These are phyloP conservation scores for Diaprepes abbreviatus DNA, from an alignment of 2,888 invertebrate species.

Conservation along the genomic window DNA sequence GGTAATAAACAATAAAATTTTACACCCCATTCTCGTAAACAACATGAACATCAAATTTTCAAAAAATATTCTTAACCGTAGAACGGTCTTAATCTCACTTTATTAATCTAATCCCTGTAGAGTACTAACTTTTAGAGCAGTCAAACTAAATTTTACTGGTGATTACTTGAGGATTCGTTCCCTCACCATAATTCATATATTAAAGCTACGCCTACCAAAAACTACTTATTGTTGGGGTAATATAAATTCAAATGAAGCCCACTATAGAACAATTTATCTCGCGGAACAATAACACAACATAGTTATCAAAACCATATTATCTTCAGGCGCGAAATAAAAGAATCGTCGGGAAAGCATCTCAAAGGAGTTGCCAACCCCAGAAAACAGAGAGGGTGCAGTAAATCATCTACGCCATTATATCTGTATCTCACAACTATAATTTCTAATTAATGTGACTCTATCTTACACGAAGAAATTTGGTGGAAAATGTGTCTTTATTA, in stretches of 20 bases:
- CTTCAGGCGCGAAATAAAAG: slow-evolving; percentile 16
- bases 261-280: background rate
- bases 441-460: slow-evolving; percentile 30
- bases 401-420: slow-evolving; percentile 21
- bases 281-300: background rate
- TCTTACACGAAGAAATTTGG: slow-evolving; percentile 18
- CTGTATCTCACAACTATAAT: slow-evolving; percentile 26
- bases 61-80: too few species aligned
- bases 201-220: too few species aligned
- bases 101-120: too few species aligned
- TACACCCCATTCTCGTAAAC: too few species aligned
- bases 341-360: slow-evolving; percentile 16
- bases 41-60: too few species aligned
- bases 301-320: slow-evolving; percentile 30
- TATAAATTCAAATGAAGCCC: slow-evolving; percentile 13
- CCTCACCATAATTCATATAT: too few species aligned
- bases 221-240: background rate
- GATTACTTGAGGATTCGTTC: too few species aligned
- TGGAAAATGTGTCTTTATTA: slow-evolving; percentile 32
- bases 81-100: too few species aligned
- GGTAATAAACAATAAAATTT: too few species aligned
- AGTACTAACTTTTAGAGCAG: too few species aligned
- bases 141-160: too few species aligned
- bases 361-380: slow-evolving; percentile 25
- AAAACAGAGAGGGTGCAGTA: slow-evolving; percentile 18